phyloP scores from a whole-genome alignment of 2,797 vertebrate genomes.

The Gobio occitaniae region DNA sequence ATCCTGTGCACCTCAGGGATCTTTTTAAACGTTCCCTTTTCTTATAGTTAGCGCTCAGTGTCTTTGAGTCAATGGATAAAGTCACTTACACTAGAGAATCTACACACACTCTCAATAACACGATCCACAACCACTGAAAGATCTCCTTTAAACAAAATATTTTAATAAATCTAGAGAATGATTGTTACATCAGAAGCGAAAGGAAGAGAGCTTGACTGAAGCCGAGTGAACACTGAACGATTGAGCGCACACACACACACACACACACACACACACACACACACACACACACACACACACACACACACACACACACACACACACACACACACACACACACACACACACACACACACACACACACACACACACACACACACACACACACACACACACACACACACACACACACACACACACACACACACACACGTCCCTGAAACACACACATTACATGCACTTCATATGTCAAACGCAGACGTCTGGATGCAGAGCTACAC shows the following conservation, averaged over 20 bases:
- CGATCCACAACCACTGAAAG: neutral
- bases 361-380: too few species aligned
- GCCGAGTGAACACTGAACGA: slow-evolving; percentile 41
- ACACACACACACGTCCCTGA: neutral
- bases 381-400: slow-evolving; percentile 37
- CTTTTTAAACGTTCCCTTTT: neutral
- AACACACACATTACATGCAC: slow-evolving; percentile 67
- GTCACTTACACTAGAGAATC: too few species aligned
- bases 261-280: neutral
- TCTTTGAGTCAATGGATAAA: too few species aligned
- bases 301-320: too few species aligned
- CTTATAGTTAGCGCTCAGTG: neutral
- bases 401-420: too few species aligned
- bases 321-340: slow-evolving; percentile 7
- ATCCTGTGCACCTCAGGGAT: too few species aligned
- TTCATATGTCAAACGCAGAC: slow-evolving; percentile 56
- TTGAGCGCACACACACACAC: slow-evolving; percentile 29
- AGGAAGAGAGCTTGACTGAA: slow-evolving; percentile 1
- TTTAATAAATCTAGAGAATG: slow-evolving; percentile 78
- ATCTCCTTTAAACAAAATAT: slow-evolving; percentile 59
- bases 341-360: neutral
- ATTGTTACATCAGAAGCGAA: slow-evolving; percentile 69
- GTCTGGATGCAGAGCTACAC: slow-evolving; percentile 60
- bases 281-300: too few species aligned
- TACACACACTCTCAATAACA: too few species aligned